Conservation (phyloP, 1,140 invertebrate species). For the Druon quercuslanigerum region DNA sequence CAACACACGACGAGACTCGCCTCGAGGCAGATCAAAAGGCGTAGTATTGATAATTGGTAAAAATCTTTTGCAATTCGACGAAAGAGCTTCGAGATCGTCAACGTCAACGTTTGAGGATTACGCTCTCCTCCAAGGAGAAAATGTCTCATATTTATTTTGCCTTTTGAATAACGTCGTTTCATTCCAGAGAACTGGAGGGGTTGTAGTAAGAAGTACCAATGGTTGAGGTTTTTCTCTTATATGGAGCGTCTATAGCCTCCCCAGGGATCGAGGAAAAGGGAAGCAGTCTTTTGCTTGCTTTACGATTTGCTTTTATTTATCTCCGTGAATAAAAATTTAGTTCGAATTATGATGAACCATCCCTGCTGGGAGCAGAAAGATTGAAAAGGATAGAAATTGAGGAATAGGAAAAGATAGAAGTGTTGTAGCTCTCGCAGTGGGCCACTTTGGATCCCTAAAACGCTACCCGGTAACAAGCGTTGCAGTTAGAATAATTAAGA, state of each 20-base stretch:
- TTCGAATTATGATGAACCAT: no score
- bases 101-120: slow-evolving; percentile 70
- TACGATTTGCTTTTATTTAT: slow-evolving; percentile 62
- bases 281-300: slow-evolving; percentile 56
- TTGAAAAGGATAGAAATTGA: no score
- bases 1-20: slow-evolving; percentile 58
- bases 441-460: no score
- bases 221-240: neutral
- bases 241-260: neutral
- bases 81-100: slow-evolving; percentile 11
- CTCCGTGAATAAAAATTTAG: slow-evolving; percentile 42
- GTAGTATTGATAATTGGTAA: slow-evolving; percentile 73
- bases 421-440: no score
- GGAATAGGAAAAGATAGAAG: no score
- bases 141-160: slow-evolving; percentile 68
- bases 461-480: no score
- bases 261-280: neutral
- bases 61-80: slow-evolving; percentile 63
- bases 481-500: no score
- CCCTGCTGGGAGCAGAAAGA: no score
- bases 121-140: slow-evolving; percentile 52
- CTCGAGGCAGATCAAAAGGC: slow-evolving; percentile 67
- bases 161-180: slow-evolving; percentile 49
- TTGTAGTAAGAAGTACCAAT: neutral
- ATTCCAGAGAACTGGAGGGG: neutral